Percentiles rank a stretch among this genome's conserved stretches.
Evolutionary conservation across 2,888 invertebrate genomes (phyloP).

Genomic region (Leptothorax acervorum): DNA sequence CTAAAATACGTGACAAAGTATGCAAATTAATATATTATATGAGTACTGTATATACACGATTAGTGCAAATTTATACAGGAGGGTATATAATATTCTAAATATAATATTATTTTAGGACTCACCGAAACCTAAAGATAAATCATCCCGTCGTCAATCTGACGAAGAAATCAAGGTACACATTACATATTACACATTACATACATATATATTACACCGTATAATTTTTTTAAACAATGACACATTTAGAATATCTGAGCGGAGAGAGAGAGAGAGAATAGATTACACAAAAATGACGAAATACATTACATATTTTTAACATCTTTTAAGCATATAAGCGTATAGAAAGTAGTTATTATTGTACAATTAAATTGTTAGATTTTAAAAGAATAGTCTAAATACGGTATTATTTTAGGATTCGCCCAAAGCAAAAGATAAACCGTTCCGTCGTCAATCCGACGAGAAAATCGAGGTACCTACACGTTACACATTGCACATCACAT

Average conservation of each 20-base stretch:
- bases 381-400: neutral
- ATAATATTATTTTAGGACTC: slow-evolving; percentile 57
- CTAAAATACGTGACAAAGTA: neutral
- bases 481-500: slow-evolving; percentile 41
- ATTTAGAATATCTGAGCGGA: slow-evolving; percentile 54
- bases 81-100: slow-evolving; percentile 1
- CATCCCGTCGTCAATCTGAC: too few species aligned
- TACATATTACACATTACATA: neutral
- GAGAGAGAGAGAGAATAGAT: slow-evolving; percentile 17
- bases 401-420: slow-evolving; percentile 56
- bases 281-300: slow-evolving; percentile 12
- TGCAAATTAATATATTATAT: slow-evolving; percentile 4
- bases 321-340: too few species aligned
- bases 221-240: neutral
- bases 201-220: neutral
- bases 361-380: too few species aligned
- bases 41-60: neutral
- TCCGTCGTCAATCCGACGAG: slow-evolving; percentile 45
- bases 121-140: slow-evolving; percentile 18
- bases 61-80: neutral
- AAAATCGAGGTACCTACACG: slow-evolving; percentile 54
- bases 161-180: too few species aligned
- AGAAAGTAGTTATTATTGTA: too few species aligned
- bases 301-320: too few species aligned
- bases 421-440: slow-evolving; percentile 22